Conservation (phyloP, 2,888 invertebrate species). For the Baronia brevicornis region DNA sequence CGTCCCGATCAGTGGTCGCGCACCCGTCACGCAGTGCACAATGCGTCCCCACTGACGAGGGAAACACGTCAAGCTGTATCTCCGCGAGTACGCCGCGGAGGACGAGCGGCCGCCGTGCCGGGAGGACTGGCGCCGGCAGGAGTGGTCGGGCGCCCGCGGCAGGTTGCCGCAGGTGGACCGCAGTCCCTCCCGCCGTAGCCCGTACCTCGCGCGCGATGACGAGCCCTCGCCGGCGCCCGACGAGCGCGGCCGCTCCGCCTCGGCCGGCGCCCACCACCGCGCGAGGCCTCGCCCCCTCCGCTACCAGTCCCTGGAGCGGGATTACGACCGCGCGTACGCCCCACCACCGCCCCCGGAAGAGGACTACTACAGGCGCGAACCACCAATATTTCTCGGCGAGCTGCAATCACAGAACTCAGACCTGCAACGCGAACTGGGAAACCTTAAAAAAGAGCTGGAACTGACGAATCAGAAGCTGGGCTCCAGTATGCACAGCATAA, state of each 20-base stretch:
- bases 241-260: constrained; percentile 85
- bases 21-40: constrained; percentile 63
- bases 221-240: constrained; percentile 88
- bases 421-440: constrained; percentile 91
- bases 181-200: constrained; percentile 89
- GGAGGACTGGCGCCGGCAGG: constrained; percentile 71
- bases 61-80: constrained; percentile 73
- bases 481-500: constrained; percentile 99
- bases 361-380: constrained; percentile 74
- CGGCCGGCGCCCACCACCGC: constrained; percentile 82
- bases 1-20: constrained; percentile 65
- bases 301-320: constrained; percentile 86
- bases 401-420: constrained; percentile 96
- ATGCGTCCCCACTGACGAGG: constrained; percentile 66
- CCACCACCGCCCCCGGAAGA: constrained; percentile 87
- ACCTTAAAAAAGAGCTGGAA: constrained; percentile 94
- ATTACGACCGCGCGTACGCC: constrained; percentile 90
- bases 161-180: constrained; percentile 91
- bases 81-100: constrained; percentile 73
- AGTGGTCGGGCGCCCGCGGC: constrained; percentile 73
- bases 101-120: constrained; percentile 72
- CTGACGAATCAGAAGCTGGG: constrained; percentile 97
- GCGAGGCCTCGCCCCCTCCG: constrained; percentile 85
- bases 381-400: constrained; percentile 86
- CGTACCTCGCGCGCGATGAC: constrained; percentile 85